phyloP scores from a whole-genome alignment of 2,113 vertebrate species.

The Tinamus guttatus region DNA sequence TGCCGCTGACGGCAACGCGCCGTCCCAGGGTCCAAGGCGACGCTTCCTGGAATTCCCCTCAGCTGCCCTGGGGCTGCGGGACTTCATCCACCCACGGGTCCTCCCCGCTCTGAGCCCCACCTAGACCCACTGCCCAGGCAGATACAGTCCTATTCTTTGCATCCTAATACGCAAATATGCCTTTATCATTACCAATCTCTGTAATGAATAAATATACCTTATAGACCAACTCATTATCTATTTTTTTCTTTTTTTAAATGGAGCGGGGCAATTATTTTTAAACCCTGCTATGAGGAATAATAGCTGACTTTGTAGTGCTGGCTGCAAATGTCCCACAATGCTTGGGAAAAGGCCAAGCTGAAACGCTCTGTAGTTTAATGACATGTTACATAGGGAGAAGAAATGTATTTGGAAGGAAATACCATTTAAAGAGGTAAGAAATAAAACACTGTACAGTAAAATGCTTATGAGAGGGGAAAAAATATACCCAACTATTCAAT shows the following conservation, averaged over 20 bases:
- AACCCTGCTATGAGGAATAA: slow-evolving; percentile 70
- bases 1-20: not conserved
- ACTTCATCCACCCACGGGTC: not conserved
- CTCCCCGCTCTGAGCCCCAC: not conserved
- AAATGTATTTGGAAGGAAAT: slow-evolving; percentile 70
- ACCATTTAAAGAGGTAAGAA: slow-evolving; percentile 66
- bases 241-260: too few species aligned
- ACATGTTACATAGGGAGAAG: slow-evolving; percentile 64
- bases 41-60: not conserved
- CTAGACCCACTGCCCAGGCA: rapidly evolving
- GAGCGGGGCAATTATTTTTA: slow-evolving; percentile 74
- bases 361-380: slow-evolving; percentile 70
- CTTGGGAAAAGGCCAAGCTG: slow-evolving; percentile 70
- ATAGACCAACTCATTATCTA: slow-evolving; percentile 24
- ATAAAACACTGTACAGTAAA: slow-evolving; percentile 20
- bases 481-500: not conserved
- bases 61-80: not conserved
- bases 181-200: not conserved
- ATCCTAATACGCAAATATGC: not conserved
- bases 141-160: not conserved
- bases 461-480: not conserved
- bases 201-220: slow-evolving; percentile 29
- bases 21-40: rapidly evolving
- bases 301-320: slow-evolving; percentile 49
- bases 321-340: slow-evolving; percentile 65